These are phyloP conservation scores for Anguilla japonica DNA, from an alignment of 2,113 vertebrate species.

Conservation along the genomic window DNA sequence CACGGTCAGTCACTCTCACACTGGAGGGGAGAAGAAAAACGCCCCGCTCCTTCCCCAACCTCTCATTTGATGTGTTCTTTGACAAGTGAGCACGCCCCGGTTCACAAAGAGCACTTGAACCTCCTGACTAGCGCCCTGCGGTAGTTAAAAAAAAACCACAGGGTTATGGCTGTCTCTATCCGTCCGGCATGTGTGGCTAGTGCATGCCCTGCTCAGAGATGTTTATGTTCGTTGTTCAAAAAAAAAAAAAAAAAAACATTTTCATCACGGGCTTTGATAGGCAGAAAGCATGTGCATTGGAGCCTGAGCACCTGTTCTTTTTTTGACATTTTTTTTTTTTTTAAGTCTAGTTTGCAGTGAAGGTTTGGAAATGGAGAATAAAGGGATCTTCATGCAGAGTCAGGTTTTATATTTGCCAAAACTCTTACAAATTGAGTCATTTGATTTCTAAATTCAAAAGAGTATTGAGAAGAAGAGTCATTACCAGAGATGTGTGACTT, in stretches of 20 bases:
- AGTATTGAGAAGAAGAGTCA: background rate
- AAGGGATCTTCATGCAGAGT: background rate
- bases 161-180: background rate
- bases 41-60: slow-evolving; percentile 38
- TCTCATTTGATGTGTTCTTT: slow-evolving; percentile 37
- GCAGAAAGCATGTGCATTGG: background rate
- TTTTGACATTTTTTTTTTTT: background rate
- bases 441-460: background rate
- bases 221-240: background rate
- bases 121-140: slow-evolving; percentile 17
- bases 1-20: slow-evolving; percentile 53
- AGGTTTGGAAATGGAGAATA: background rate
- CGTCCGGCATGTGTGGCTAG: background rate
- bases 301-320: background rate
- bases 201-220: background rate
- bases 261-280: background rate
- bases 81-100: slow-evolving; percentile 32
- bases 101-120: slow-evolving; percentile 29
- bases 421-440: background rate
- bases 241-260: background rate
- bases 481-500: background rate
- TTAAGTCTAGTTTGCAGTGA: background rate
- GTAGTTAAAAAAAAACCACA: slow-evolving; percentile 21
- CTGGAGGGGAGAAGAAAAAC: slow-evolving; percentile 34
- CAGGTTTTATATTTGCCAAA: background rate